Percentiles rank a stretch among this genome's conserved stretches.
These are phyloP conservation scores for Semaprochilodus insignis DNA, from an alignment of 2,797 vertebrate genomes.

Conservation along the genomic window DNA sequence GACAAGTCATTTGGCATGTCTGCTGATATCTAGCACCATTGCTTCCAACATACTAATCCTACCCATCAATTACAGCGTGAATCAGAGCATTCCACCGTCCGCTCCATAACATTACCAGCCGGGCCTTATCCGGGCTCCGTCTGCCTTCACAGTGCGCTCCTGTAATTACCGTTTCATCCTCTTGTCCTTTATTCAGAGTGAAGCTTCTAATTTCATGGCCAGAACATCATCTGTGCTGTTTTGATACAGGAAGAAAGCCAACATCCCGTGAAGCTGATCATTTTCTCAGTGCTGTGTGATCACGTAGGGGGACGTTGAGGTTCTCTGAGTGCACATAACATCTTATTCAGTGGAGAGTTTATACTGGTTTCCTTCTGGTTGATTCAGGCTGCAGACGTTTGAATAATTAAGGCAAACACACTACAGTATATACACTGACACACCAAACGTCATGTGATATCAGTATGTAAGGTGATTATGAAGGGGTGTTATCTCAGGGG, in stretches of 20 bases:
- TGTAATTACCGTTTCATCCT: slow-evolving; percentile 18
- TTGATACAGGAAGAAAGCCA: neutral
- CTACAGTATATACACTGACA: too few relatives aligned
- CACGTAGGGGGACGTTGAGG: neutral
- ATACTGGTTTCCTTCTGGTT: too few relatives aligned
- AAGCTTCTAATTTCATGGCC: slow-evolving; percentile 9
- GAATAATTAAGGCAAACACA: too few relatives aligned
- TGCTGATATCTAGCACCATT: slow-evolving; percentile 15
- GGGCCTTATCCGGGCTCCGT: slow-evolving; percentile 6
- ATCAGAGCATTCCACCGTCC: slow-evolving; percentile 13
- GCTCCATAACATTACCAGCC: slow-evolving; percentile 14
- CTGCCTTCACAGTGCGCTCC: slow-evolving; percentile 15
- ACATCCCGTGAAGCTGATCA: neutral
- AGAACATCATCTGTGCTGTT: neutral
- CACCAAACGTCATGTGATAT: too few relatives aligned
- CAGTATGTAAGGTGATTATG: too few relatives aligned
- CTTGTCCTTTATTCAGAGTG: neutral
- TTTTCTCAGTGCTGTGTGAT: neutral
- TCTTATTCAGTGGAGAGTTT: neutral
- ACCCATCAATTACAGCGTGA: slow-evolving; percentile 33
- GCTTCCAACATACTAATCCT: neutral
- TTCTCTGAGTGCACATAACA: neutral
- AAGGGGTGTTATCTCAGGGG: too few relatives aligned
- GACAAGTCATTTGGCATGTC: neutral
- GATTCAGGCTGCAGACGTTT: too few relatives aligned